Conservation (phyloP, 35 echinoderm and acorn worm genomes). For the Nesometra sesokonis region DNA sequence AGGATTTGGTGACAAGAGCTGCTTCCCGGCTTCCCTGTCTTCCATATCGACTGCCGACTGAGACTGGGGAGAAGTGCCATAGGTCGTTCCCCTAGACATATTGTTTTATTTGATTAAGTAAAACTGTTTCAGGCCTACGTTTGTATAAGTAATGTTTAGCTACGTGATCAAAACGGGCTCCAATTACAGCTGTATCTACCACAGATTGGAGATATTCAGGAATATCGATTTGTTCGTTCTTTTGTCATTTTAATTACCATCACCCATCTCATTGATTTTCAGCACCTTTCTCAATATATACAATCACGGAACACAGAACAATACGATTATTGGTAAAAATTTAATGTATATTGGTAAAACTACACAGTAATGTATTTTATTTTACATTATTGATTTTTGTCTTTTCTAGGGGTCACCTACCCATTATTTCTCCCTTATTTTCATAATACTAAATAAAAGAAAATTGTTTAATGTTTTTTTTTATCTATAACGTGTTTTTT, state of each 20-base stretch:
- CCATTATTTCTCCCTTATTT: too few relatives aligned
- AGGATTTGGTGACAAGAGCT: background rate
- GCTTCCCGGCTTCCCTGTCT: background rate
- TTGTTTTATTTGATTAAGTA: background rate
- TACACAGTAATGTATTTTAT: too few relatives aligned
- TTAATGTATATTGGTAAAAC: too few relatives aligned
- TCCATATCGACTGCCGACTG: background rate
- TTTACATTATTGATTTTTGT: too few relatives aligned
- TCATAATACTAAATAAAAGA: too few relatives aligned
- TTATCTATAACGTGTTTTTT: too few relatives aligned
- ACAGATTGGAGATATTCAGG: background rate
- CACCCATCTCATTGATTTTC: background rate
- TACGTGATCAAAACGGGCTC: background rate
- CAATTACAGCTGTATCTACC: background rate
- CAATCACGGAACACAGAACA: background rate
- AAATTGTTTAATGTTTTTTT: too few relatives aligned
- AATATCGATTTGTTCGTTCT: background rate
- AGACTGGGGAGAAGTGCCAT: background rate
- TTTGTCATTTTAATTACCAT: background rate
- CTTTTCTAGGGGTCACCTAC: too few relatives aligned
- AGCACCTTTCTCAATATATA: background rate
- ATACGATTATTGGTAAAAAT: too few relatives aligned
- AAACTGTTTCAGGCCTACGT: background rate
- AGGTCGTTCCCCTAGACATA: background rate
- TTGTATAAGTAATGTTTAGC: background rate